Base-by-base conservation (phyloP, 2,888 invertebrate genomes). In the Slavum lentiscoides region DNA sequence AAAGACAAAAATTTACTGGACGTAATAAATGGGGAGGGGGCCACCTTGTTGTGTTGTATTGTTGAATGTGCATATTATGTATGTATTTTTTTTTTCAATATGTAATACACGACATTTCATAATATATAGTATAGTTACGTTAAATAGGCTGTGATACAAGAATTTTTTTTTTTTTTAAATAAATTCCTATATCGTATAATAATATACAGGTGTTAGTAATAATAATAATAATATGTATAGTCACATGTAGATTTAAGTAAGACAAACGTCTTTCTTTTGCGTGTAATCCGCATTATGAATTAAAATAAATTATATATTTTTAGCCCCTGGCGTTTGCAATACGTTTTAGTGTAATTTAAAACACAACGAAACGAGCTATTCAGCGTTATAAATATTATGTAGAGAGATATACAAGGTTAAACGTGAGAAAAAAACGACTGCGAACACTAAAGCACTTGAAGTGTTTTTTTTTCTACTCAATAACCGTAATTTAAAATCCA, bases 401-500 rank as follows among this genome's bases (percentile, higher is more conserved):
- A 30, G 30, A 69, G 43, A 1, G 43, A 43, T 43, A 30, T 67
- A 61, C 61, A 73, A 73, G 73, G 73, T 73, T 73, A 62, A 49
- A 61, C 21, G 11, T 21, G 9, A 17, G 4, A 72, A 72, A 73
- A 58, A 53, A 72, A 59, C 30, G 30, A 72, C 59, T 21, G 21
- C 58, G 17, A 73, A 73, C 49, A 61, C 23, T 73, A 37, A 43
- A 43, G 11, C 49, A 13, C 11, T 11, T 19, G 55, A 55, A 17
- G 55, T 55, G 19, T 53, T 53, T 73, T n/a, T 49, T 73, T 39
- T 59, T 58, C 37, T 21, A 30, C 15, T 68, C 6, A 39, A 69
- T 55, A 69, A 55, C 19, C 30, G 59, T 72, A 72, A 39, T 72
- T 59, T 70, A 39, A 69, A 69, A 59, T 39, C 59, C 70, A 39